Evolutionary conservation across 2,113 vertebrate species (phyloP), one percentile per base, ranked within the genome.

Genomic region (Aplodontia rufa): DNA sequence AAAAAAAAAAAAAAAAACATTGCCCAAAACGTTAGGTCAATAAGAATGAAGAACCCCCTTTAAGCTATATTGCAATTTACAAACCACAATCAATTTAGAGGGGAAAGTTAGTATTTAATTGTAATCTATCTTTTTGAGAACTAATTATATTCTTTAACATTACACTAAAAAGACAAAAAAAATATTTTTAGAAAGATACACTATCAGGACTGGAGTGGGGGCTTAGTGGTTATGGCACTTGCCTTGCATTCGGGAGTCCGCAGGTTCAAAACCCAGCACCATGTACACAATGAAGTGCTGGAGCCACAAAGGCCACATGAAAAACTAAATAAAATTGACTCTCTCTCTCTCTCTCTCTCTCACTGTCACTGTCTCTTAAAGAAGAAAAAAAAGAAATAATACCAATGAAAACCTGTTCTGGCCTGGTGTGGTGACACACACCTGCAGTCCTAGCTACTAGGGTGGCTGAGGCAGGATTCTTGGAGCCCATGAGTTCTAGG

Each of bases 21-120:
- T 55, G 55, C 11, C 28, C 19, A 28, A 93, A 93, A 88, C 19
- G 47, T 68, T 76, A 86, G 7, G 37, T 64, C 53, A 92, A 60
- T 93, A 82, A 93, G n/a, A 96, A 87, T 68, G 72, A 42, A 62
- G 68, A 92, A 72, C 40, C 16, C 26, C 87, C 28, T 85, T 90
- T 93, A 91, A 49, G 60, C 9, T 30, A 55, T 47, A 92, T 19
- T 66, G 7, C 20, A 71, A 94, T 35, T 66, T 81, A 64, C 45
- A 60, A 28, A 83, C 8, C 78, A 92, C 40, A 74, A 68, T 74
- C 40, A 87, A 40, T 72, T 82, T 62, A 75, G 22, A n/a, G 53
- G 76, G 75, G 90, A 84, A 45, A 49, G 13, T 62, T 26, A 62
- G 16, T 68, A 95, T 76, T 93, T 55, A 94, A 60, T 72, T 82